These are phyloP conservation scores for Nixonia krombeini DNA, from an alignment of 1,140 invertebrate species.

Conservation along the genomic window DNA sequence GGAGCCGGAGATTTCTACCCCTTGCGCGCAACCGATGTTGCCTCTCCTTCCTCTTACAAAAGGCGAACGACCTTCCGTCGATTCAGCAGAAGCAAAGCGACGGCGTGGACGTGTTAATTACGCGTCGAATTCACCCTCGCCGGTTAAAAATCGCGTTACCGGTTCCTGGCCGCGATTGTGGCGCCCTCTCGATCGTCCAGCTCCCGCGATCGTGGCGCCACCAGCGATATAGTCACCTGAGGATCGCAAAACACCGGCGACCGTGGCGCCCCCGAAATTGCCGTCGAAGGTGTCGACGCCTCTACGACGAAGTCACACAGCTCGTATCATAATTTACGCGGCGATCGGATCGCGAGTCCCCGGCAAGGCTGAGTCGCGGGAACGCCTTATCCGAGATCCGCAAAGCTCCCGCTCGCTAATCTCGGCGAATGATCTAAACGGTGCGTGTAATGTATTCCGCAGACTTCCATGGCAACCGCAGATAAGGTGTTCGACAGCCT, in stretches of 20 bases:
- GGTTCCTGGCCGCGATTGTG: no score
- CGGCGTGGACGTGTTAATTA: slow-evolving; percentile 5
- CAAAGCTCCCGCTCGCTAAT: slow-evolving; percentile 49
- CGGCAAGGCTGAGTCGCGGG: not conserved
- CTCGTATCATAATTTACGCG: no score
- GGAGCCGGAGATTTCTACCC: slow-evolving; percentile 42
- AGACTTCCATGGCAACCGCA: slow-evolving; percentile 50
- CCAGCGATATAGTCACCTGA: no score
- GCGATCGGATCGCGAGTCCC: not conserved
- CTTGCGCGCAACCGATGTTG: slow-evolving; percentile 16
- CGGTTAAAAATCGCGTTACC: no score
- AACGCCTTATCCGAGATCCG: slow-evolving; percentile 41
- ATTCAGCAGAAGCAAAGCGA: slow-evolving; percentile 33
- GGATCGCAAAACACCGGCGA: no score
- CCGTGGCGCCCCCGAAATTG: no score
- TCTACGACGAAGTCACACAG: no score
- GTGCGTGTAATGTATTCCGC: slow-evolving; percentile 61
- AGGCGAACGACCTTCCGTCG: slow-evolving; percentile 31
- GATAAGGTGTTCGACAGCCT: slow-evolving; percentile 57
- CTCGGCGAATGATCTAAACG: slow-evolving; percentile 65
- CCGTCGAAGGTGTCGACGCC: no score
- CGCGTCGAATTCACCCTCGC: no score
- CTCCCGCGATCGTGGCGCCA: no score
- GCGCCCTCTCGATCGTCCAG: no score
- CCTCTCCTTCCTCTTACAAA: slow-evolving; percentile 31